Conservation (phyloP, 2,888 invertebrate species). For the Mactromeris polynyma region DNA sequence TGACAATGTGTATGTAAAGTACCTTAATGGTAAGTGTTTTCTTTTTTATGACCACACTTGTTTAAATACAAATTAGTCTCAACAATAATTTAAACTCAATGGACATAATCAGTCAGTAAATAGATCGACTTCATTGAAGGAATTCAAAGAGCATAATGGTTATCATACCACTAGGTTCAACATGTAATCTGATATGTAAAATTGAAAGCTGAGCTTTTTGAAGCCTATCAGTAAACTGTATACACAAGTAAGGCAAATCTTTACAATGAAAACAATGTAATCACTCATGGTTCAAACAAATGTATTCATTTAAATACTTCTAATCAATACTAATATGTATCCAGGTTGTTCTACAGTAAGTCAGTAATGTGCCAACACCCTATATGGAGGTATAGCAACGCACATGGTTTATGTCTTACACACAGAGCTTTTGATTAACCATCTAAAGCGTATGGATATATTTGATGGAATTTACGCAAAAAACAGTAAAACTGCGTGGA, state of each 20-base stretch:
- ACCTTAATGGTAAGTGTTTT: not conserved
- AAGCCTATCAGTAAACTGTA: not conserved
- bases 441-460: not conserved
- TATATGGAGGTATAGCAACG: not conserved
- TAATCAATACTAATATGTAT: not conserved
- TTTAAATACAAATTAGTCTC: not conserved
- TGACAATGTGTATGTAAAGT: not conserved
- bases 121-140: not conserved
- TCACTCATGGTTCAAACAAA: constrained; percentile 34
- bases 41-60: not conserved
- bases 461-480: not conserved
- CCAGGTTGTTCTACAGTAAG: not conserved
- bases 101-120: not conserved
- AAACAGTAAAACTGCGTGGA: not conserved
- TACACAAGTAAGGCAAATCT: not conserved
- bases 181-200: not conserved
- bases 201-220: not conserved
- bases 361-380: not conserved
- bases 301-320: constrained; percentile 11
- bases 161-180: not conserved
- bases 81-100: not conserved
- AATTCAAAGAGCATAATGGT: not conserved
- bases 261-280: constrained; percentile 49
- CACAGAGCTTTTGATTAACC: not conserved
- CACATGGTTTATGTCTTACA: not conserved